Conservation (phyloP, 2,113 vertebrate genomes). For the Rhombomys opimus region DNA sequence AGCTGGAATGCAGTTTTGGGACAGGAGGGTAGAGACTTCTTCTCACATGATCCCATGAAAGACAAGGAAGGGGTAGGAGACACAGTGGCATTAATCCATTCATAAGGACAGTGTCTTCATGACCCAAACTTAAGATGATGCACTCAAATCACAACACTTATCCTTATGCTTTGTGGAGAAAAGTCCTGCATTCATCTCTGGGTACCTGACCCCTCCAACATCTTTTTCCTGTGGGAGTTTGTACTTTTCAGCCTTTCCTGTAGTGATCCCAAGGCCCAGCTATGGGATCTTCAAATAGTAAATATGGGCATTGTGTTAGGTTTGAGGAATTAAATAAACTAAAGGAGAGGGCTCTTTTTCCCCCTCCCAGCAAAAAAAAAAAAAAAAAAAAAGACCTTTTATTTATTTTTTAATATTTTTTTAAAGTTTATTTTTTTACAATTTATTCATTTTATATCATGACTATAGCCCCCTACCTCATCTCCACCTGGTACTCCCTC, state of each 20-base stretch:
- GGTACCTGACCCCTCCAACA: not conserved
- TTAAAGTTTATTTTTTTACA: too few species aligned
- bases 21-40: too few species aligned
- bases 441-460: too few species aligned
- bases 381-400: not conserved
- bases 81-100: not conserved
- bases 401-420: too few species aligned
- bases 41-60: not conserved
- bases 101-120: not conserved
- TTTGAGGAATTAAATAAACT: not conserved
- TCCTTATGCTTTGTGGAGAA: not conserved
- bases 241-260: not conserved
- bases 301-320: not conserved
- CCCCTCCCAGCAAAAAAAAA: not conserved
- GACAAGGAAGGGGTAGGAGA: too few species aligned
- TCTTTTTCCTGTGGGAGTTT: not conserved
- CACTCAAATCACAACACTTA: not conserved
- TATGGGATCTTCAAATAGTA: not conserved
- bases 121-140: too few species aligned
- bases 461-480: too few species aligned
- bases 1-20: too few species aligned
- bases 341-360: not conserved
- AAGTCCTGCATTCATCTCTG: not conserved
- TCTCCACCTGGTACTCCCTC: too few species aligned
- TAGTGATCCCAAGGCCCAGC: not conserved